A percentile compares a stretch with the other conserved stretches of the same genome.
phyloP scores from a whole-genome alignment of 2,888 invertebrate genomes.

The Zygaena filipendulae region DNA sequence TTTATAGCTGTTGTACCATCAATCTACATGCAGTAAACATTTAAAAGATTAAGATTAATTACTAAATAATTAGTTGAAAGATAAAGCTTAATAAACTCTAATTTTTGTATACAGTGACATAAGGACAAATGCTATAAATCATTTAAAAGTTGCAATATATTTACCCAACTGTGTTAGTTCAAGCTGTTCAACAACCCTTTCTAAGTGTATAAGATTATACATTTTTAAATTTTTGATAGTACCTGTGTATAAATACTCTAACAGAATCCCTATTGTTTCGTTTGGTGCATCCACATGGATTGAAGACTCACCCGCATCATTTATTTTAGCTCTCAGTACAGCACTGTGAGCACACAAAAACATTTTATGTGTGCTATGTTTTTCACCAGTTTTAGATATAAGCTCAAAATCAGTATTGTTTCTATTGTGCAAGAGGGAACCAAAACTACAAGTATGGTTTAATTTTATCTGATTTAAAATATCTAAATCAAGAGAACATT shows the following conservation, averaged over 20 bases:
- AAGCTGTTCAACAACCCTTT: no score
- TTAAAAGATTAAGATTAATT: no score
- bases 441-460: constrained; percentile 32
- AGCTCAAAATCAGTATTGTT: constrained; percentile 37
- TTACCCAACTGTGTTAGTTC: no score
- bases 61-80: no score
- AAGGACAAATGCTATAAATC: no score
- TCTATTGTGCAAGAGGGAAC: constrained; percentile 24
- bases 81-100: no score
- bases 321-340: constrained; percentile 30
- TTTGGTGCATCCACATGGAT: constrained; percentile 32
- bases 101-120: no score
- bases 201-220: no score
- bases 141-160: no score
- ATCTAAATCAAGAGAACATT: constrained; percentile 24
- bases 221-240: constrained; percentile 32
- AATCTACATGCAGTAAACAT: no score
- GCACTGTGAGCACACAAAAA: constrained; percentile 41
- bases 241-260: constrained; percentile 45
- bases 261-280: constrained; percentile 34
- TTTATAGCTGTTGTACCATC: no score
- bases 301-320: constrained; percentile 19
- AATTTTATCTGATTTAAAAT: constrained; percentile 34
- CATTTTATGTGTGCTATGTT: constrained; percentile 38
- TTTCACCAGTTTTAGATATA: constrained; percentile 26